phyloP scores from a whole-genome alignment of 2,888 invertebrate genomes.

The Standfussiana lucernea region DNA sequence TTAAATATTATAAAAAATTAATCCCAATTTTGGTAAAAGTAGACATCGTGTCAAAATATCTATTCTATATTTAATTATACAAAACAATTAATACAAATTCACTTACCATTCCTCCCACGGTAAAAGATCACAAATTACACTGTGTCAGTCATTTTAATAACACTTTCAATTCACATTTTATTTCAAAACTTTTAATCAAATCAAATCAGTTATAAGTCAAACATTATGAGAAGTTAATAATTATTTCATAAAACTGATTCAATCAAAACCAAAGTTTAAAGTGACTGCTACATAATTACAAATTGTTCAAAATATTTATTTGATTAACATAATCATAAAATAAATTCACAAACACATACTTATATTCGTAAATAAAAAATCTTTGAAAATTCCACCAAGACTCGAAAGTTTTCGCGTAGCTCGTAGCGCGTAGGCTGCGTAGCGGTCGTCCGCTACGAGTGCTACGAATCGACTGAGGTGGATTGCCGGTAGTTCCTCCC shows the following conservation, averaged over 20 bases:
- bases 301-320: not conserved
- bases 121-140: constrained; percentile 45
- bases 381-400: constrained; percentile 13
- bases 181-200: not conserved
- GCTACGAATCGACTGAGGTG: constrained; percentile 71
- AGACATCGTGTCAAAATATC: not conserved
- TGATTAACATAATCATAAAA: not conserved
- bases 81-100: not conserved
- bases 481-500: constrained; percentile 3
- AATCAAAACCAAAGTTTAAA: constrained; percentile 3
- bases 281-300: not conserved
- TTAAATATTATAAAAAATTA: not conserved
- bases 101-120: constrained; percentile 52
- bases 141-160: constrained; percentile 43
- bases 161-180: constrained; percentile 51
- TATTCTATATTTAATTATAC: no score
- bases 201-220: not conserved
- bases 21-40: not conserved
- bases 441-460: constrained; percentile 74
- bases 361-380: not conserved
- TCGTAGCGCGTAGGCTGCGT: constrained; percentile 68
- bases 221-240: constrained; percentile 20
- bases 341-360: constrained; percentile 10
- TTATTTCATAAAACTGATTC: not conserved
- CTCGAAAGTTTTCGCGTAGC: constrained; percentile 71